phyloP scores from a whole-genome alignment of 2,113 vertebrate genomes.

The Ammodytes marinus region DNA sequence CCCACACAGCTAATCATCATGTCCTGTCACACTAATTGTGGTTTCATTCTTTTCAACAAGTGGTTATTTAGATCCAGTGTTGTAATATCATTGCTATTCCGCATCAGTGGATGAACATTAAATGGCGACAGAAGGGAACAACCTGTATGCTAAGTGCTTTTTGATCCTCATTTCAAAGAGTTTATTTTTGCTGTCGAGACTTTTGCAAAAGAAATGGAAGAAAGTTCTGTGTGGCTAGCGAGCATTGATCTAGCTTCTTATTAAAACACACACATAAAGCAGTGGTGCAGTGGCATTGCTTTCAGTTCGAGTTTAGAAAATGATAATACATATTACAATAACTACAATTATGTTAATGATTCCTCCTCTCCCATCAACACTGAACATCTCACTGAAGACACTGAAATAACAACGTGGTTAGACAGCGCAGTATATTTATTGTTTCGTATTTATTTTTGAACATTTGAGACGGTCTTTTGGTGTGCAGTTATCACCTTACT shows the following conservation, averaged over 20 bases:
- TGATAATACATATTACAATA: slow-evolving; percentile 27
- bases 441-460: slow-evolving; percentile 23
- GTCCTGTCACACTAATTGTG: slow-evolving; percentile 5
- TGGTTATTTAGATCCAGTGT: not conserved
- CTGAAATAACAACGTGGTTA: slow-evolving; percentile 7
- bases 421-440: not conserved
- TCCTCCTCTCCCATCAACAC: no score
- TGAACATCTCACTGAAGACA: not conserved
- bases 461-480: slow-evolving; percentile 5
- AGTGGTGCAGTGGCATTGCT: not conserved
- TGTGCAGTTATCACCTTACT: slow-evolving; percentile 13
- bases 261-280: slow-evolving; percentile 32
- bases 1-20: not conserved
- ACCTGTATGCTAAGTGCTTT: slow-evolving; percentile 23
- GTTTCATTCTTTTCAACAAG: slow-evolving; percentile 1
- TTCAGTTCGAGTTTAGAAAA: slow-evolving; percentile 13
- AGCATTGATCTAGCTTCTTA: slow-evolving; percentile 35
- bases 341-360: no score
- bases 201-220: not conserved
- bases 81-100: slow-evolving; percentile 4
- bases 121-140: not conserved
- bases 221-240: not conserved
- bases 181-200: slow-evolving; percentile 7
- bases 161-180: slow-evolving; percentile 6
- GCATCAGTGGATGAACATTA: not conserved